Evolutionary conservation across 2,113 vertebrate species (phyloP), one percentile per base, ranked within the genome.

Genomic region (Ptilorrhoa leucosticta): DNA sequence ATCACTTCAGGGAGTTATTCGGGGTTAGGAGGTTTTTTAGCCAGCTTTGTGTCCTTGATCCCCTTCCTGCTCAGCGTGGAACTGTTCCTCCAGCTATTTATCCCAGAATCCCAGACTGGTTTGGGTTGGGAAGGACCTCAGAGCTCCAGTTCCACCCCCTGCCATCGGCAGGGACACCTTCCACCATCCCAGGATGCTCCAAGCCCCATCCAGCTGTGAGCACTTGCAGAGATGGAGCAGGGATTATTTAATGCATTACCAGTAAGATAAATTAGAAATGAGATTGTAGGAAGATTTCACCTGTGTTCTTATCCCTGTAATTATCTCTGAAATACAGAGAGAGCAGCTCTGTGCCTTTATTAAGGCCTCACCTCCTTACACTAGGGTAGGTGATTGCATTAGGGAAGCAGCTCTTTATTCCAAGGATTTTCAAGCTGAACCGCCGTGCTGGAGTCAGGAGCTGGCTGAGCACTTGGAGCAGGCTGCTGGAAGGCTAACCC

Each of bases 161-260:
- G n/a, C 35, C 33, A 21, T 57, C 37, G 44, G 44, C 50, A 71
- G 44, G 50, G 33, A 7, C 44, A n/a, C 7, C 44, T 58, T 28
- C 28, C 81, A 31, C 71, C 6, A 6, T 6, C 6, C 44, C 33
- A 51, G 37, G 16, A 0, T 44, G 37, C 37, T 57, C 57, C 42
- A 69, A 35, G 12, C 47, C 23, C 40, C 1, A 0, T 19, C 40
- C 18, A 44, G 0, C 33, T 24, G 13, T 30, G 8, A 14, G 31
- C 47, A 42, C 54, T 42, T 31, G 30, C 47, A 82, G 61, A 24
- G 23, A 33, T 57, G 58, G 37, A 42, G 15, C 17, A 39, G 60
- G 23, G 45, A 68, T 54, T 20, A 15, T 63, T 81, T 30, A 21
- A 33, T 17, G 31, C 8, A 8, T 54, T 30, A 2, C 35, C 33